Evolutionary conservation across 2,888 invertebrate species (phyloP).

Genomic region (Megaustenia siamemsis): DNA sequence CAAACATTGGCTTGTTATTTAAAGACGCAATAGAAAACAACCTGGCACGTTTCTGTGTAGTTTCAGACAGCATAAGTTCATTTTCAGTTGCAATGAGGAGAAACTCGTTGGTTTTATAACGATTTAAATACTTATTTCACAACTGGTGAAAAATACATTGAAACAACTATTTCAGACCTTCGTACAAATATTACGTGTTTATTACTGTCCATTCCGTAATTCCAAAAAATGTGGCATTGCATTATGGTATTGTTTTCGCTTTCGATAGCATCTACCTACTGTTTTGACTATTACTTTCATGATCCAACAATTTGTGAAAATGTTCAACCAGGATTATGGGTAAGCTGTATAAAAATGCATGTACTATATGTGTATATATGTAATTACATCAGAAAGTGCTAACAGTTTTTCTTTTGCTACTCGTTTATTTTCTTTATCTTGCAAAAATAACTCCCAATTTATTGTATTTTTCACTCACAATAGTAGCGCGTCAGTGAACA

Average conservation of each 20-base stretch:
- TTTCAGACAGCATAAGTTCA: background rate
- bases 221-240: constrained; percentile 18
- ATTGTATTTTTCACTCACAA: too few relatives aligned
- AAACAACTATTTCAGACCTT: background rate
- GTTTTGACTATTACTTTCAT: constrained; percentile 53
- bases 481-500: too few relatives aligned
- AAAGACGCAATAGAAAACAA: background rate
- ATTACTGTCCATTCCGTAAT: background rate
- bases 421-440: too few relatives aligned
- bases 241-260: background rate
- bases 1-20: constrained; percentile 33
- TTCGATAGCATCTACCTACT: constrained; percentile 28
- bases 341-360: constrained; percentile 6
- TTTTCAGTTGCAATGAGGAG: background rate
- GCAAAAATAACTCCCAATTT: too few relatives aligned
- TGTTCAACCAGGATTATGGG: constrained; percentile 57
- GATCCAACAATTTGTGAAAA: constrained; percentile 55
- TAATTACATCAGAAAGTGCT: too few relatives aligned
- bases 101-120: background rate
- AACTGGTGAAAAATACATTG: background rate
- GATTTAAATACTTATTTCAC: background rate
- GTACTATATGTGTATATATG: background rate
- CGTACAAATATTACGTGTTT: background rate
- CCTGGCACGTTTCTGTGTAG: background rate
- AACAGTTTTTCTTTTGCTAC: too few relatives aligned